A percentile compares a stretch with the other conserved stretches of the same genome.
These are phyloP conservation scores for Heliconius ismenius DNA, from an alignment of 2,888 invertebrate genomes.

Conservation along the genomic window DNA sequence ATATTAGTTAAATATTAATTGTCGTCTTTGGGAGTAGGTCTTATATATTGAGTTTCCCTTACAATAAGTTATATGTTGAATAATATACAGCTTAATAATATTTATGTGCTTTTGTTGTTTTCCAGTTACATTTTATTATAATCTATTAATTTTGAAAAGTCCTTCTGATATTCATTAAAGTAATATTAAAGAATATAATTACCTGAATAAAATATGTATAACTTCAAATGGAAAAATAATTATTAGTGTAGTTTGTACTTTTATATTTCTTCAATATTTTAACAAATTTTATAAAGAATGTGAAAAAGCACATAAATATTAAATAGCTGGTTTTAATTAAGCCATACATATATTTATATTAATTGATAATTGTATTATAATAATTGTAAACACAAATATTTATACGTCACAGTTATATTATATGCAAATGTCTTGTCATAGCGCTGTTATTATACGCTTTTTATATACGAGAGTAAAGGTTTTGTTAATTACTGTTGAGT, in stretches of 20 bases:
- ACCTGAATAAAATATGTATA: background rate
- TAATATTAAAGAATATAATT: no score
- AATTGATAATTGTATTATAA: slow-evolving; percentile 9
- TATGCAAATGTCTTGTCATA: slow-evolving; percentile 43
- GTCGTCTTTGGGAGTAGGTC: background rate
- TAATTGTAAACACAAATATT: slow-evolving; percentile 30
- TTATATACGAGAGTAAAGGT: slow-evolving; percentile 59
- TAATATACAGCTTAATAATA: slow-evolving; percentile 5
- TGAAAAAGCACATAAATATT: slow-evolving; percentile 20
- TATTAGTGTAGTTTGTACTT: background rate
- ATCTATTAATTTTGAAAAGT: background rate
- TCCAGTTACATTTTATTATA: background rate
- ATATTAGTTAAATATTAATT: slow-evolving; percentile 10
- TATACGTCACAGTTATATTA: slow-evolving; percentile 48
- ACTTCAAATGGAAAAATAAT: background rate
- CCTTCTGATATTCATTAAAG: no score
- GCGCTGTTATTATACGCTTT: slow-evolving; percentile 66
- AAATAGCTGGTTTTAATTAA: slow-evolving; percentile 6
- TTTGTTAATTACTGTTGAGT: slow-evolving; percentile 58
- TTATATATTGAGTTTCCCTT: slow-evolving; percentile 4
- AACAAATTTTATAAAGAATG: background rate
- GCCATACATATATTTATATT: slow-evolving; percentile 16
- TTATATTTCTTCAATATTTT: background rate
- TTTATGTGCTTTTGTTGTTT: slow-evolving; percentile 10
- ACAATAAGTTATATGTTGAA: slow-evolving; percentile 1